A percentile compares a stretch with the other conserved stretches of the same genome.
These are phyloP conservation scores for Aplocera efformata DNA, from an alignment of 2,888 invertebrate species.

Conservation along the genomic window DNA sequence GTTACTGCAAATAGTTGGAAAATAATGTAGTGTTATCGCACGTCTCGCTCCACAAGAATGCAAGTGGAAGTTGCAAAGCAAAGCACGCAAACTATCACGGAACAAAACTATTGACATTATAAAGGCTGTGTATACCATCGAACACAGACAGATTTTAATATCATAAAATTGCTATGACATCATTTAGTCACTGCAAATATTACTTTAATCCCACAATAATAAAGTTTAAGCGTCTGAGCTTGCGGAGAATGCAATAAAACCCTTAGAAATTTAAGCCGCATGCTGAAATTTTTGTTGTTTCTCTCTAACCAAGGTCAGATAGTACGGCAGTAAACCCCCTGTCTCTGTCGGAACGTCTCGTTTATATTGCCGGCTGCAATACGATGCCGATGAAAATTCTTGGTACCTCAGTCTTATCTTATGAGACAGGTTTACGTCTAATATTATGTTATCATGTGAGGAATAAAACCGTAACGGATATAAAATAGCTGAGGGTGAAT, in stretches of 20 bases:
- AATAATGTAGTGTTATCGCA: constrained; percentile 69
- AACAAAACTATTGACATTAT: constrained; percentile 72
- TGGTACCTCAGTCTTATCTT: constrained; percentile 75
- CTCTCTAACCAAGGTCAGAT: constrained; percentile 68
- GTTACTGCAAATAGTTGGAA: constrained; percentile 58
- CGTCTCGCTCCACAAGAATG: constrained; percentile 62
- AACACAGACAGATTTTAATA: constrained; percentile 75
- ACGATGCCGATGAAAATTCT: constrained; percentile 75
- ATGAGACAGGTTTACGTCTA: constrained; percentile 70
- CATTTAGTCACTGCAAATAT: constrained; percentile 79
- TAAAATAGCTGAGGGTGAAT: constrained; percentile 41
- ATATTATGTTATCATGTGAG: constrained; percentile 66
- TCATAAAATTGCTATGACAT: constrained; percentile 74
- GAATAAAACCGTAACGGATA: constrained; percentile 32
- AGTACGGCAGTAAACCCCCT: constrained; percentile 46
- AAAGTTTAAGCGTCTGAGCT: constrained; percentile 79
- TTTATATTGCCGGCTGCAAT: constrained; percentile 73
- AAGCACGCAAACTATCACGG: constrained; percentile 62
- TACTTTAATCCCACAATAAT: constrained; percentile 79
- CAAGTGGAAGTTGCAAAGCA: constrained; percentile 57
- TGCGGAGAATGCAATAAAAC: constrained; percentile 78
- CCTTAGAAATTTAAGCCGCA: constrained; percentile 70
- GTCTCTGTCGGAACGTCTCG: constrained; percentile 68
- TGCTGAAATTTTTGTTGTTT: constrained; percentile 61
- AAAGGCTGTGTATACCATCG: constrained; percentile 25